Evolutionary conservation across 1,140 invertebrate genomes (phyloP).

Genomic region (Archivesica marissinica): DNA sequence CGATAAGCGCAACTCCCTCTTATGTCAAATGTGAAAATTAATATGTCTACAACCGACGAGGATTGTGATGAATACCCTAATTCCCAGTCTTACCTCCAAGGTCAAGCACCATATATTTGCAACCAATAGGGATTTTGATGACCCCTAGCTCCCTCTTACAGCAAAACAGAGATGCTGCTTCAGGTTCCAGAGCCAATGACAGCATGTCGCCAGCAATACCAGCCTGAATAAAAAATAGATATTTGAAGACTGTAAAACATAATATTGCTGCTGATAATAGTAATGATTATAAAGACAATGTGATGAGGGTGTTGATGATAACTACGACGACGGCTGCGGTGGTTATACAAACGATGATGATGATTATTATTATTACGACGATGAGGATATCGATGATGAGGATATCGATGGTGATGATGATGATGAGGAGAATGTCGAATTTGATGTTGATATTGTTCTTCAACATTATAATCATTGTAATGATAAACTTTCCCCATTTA

Average conservation of each 20-base stretch:
- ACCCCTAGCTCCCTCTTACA: conserved; percentile 14
- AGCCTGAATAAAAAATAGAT: conserved; percentile 8
- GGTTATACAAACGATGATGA: too few relatives aligned
- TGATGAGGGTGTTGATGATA: too few relatives aligned
- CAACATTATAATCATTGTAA: too few relatives aligned
- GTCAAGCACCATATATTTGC: conserved; percentile 33
- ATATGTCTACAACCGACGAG: too few relatives aligned
- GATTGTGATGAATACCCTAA: not conserved
- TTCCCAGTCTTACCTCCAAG: conserved; percentile 34
- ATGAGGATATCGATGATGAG: not conserved
- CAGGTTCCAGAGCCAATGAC: conserved; percentile 28
- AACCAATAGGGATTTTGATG: conserved; percentile 9
- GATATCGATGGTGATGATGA: too few relatives aligned
- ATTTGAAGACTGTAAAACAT: not conserved
- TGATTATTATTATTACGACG: too few relatives aligned
- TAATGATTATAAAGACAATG: too few relatives aligned
- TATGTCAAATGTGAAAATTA: too few relatives aligned
- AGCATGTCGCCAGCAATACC: conserved; percentile 45
- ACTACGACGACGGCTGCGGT: too few relatives aligned
- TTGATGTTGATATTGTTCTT: too few relatives aligned
- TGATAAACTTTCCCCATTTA: not conserved
- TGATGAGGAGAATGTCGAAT: too few relatives aligned
- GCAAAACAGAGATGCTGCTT: conserved; percentile 30
- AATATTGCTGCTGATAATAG: not conserved
- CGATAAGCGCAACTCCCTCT: too few relatives aligned